A percentile compares a stretch with the other conserved stretches of the same genome.
Conservation (phyloP, 2,797 vertebrate species). For the Cichlasoma orientale region DNA sequence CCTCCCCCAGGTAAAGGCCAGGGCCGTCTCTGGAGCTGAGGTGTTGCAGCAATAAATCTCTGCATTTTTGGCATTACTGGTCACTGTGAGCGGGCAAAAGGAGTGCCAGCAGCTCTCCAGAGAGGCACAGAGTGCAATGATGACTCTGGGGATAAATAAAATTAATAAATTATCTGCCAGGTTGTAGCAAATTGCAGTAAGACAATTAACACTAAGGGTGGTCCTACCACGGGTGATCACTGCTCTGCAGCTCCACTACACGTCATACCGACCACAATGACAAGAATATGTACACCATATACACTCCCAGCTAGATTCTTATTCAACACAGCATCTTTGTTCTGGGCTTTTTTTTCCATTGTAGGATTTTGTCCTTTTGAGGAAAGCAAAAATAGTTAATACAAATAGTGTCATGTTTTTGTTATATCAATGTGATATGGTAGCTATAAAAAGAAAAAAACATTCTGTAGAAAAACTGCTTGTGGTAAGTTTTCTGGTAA, state of each 20-base stretch:
- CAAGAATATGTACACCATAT: not conserved
- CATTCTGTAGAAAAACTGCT: not conserved
- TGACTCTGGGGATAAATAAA: conserved; percentile 10
- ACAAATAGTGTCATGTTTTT: not conserved
- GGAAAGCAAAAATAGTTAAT: not conserved
- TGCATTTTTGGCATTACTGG: conserved; percentile 59
- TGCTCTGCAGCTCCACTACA: not conserved
- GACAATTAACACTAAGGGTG: not conserved
- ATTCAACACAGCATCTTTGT: conserved; percentile 18
- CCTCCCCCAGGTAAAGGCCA: conserved; percentile 34
- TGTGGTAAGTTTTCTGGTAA: not conserved
- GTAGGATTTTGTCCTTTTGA: not conserved
- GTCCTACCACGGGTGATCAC: not conserved
- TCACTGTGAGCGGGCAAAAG: not conserved
- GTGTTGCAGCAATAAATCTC: conserved; percentile 62
- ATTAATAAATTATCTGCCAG: conserved; percentile 1
- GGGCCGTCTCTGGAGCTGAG: conserved; percentile 32
- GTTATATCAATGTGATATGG: too few relatives aligned
- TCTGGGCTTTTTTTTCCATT: not conserved
- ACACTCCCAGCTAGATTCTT: not conserved
- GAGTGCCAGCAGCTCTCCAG: conserved; percentile 15
- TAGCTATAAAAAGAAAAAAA: too few relatives aligned
- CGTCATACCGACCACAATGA: not conserved
- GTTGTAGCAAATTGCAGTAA: conserved; percentile 36
- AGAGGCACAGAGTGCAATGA: conserved; percentile 2